Evolutionary conservation across 2,113 vertebrate genomes (phyloP), one percentile per base, ranked within the genome.

Genomic region (Heterochromis multidens): DNA sequence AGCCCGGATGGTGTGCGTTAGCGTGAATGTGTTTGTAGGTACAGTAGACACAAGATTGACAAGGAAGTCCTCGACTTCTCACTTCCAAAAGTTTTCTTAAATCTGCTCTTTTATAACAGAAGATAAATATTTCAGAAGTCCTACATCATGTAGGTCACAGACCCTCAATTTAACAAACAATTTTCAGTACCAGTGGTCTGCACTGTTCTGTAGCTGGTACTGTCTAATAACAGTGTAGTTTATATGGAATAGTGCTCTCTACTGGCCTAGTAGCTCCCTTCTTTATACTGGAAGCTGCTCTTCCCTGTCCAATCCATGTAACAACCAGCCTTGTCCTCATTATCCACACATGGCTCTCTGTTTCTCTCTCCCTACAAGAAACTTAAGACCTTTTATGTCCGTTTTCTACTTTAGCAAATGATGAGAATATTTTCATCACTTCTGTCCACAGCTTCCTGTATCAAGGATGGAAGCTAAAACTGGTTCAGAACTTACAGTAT

Each of bases 191-290:
- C 40, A 81, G 77, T 77, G 79, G 70, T 63, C 54, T 88, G 62
- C 46, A 27, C 46, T 62, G 63, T 74, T 85, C 57, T 31, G 35
- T 19, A 80, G 80, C 81, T 72, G 77, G 77, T 63, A 21, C 52
- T 56, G 70, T 67, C 54, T 33, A 4, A 70, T 19, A n/a, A 23
- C 59, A 19, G 54, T 54, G 65, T 52, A 85, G 85, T 85, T 82
- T 86, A 93, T 90, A 92, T 93, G 87, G 84, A 93, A 96, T 89
- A 95, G 93, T 92, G 91, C 92, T 92, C 95, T 86, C 94, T 95
- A 85, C 93, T 95, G 95, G 94, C 43, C 79, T 43, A 62, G 58
- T 31, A 54, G 79, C 6, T 56, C 19, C 63, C 12, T 16, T 81
- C 76, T 81, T 19, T 84, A 43, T 57, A 27, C 78, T 59, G 40